Conservation (phyloP, 2,113 vertebrate genomes). For the Pomatostomus ruficeps region DNA sequence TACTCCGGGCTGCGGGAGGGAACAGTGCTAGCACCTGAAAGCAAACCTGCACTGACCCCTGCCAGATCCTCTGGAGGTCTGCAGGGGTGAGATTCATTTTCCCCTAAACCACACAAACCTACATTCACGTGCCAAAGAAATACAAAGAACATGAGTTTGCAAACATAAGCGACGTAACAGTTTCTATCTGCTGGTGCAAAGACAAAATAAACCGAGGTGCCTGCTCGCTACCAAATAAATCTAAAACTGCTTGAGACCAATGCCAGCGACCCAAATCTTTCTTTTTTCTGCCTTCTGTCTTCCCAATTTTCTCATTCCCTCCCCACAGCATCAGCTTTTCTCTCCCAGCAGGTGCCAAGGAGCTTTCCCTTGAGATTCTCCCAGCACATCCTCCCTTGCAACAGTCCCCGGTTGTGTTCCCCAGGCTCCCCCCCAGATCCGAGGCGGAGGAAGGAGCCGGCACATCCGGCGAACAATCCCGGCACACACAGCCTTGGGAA, state of each 20-base stretch:
- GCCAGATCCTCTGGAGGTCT: neutral
- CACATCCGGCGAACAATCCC: neutral
- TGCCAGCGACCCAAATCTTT: neutral
- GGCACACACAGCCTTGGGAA: neutral
- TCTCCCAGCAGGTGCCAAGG: neutral
- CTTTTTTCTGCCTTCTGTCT: neutral
- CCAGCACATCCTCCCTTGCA: neutral
- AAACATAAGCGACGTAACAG: neutral
- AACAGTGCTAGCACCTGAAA: neutral
- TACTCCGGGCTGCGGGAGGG: neutral
- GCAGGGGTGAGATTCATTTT: neutral
- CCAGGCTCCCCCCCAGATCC: neutral
- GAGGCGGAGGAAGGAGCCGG: neutral
- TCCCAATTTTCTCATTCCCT: neutral
- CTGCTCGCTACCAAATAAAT: neutral
- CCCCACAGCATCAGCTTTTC: neutral
- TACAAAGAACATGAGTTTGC: neutral
- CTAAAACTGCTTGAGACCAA: neutral
- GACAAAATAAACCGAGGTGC: accelerated
- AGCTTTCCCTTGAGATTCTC: neutral
- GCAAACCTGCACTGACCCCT: neutral
- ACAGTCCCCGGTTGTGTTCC: neutral
- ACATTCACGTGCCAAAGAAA: neutral
- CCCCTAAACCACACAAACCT: neutral
- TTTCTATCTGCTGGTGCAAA: neutral